Evolutionary conservation across 2,888 invertebrate species (phyloP).

Genomic region (Drosophila recens): DNA sequence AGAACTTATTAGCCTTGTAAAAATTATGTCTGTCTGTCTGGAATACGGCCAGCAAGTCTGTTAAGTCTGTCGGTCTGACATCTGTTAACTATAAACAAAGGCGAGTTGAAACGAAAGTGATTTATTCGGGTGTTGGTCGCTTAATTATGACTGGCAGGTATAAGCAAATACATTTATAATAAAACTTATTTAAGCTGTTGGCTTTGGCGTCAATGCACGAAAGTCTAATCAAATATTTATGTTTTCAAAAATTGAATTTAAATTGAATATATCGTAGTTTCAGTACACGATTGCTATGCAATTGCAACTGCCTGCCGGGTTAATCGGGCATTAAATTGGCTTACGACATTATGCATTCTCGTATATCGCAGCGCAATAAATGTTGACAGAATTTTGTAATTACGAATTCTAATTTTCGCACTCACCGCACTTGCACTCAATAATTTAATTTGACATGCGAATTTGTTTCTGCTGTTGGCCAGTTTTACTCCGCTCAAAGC

Average conservation of each 20-base stretch:
- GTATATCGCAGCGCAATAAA: slow-evolving; percentile 35
- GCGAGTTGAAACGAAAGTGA: slow-evolving; percentile 30
- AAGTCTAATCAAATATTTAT: slow-evolving; percentile 31
- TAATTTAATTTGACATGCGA: slow-evolving; percentile 60
- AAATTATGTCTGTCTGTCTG: slow-evolving; percentile 15
- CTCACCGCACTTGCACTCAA: slow-evolving; percentile 35
- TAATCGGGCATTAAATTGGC: slow-evolving; percentile 73
- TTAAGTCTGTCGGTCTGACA: slow-evolving; percentile 15
- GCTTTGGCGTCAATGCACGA: slow-evolving; percentile 10
- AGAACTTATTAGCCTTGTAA: slow-evolving; percentile 38
- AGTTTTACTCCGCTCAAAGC: neutral
- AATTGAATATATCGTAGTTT: slow-evolving; percentile 22
- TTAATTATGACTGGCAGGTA: slow-evolving; percentile 57
- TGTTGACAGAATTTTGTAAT: slow-evolving; percentile 65
- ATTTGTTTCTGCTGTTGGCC: slow-evolving; percentile 23
- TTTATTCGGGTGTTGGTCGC: slow-evolving; percentile 31
- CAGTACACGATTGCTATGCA: slow-evolving; percentile 17
- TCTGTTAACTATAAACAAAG: slow-evolving; percentile 32
- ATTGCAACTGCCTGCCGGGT: slow-evolving; percentile 48
- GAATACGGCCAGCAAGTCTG: slow-evolving; percentile 18
- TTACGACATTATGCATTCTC: slow-evolving; percentile 39
- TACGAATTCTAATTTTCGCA: slow-evolving; percentile 57
- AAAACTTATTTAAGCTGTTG: slow-evolving; percentile 9
- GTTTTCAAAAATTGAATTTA: slow-evolving; percentile 46
- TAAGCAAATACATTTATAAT: slow-evolving; percentile 28